Percentiles rank a stretch among this genome's conserved stretches.
Conservation (phyloP, 2,888 invertebrate species). For the Dynastes grantii region DNA sequence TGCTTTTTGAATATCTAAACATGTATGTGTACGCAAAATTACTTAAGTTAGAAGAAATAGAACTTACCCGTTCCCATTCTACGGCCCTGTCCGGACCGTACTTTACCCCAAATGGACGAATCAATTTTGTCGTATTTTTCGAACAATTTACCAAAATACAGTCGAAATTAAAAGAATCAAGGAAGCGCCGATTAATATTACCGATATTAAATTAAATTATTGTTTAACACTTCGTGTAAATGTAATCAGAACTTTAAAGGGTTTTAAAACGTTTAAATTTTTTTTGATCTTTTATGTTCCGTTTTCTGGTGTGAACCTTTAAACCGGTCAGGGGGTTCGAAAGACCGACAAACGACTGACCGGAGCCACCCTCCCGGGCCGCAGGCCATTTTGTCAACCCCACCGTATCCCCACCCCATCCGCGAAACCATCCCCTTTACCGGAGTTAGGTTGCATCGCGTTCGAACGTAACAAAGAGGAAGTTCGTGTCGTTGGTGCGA, state of each 20-base stretch:
- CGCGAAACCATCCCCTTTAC: constrained; percentile 61
- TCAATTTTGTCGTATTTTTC: constrained; percentile 66
- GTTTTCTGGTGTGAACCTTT: too few relatives aligned
- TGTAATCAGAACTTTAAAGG: background rate
- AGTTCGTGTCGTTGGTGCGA: constrained; percentile 12
- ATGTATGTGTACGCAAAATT: too few relatives aligned
- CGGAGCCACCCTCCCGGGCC: constrained; percentile 69
- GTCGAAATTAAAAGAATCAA: background rate
- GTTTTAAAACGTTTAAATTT: background rate
- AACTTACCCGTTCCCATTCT: constrained; percentile 83
- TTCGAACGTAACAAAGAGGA: constrained; percentile 35
- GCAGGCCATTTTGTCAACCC: constrained; percentile 78
- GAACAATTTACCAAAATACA: constrained; percentile 8
- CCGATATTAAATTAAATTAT: too few relatives aligned
- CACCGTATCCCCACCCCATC: constrained; percentile 67
- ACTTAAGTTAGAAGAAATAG: background rate
- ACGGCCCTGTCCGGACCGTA: constrained; percentile 77
- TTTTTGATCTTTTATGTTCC: too few relatives aligned
- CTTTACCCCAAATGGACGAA: constrained; percentile 76
- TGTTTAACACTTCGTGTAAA: too few relatives aligned
- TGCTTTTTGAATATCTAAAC: too few relatives aligned
- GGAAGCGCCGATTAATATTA: background rate
- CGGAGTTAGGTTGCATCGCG: constrained; percentile 38
- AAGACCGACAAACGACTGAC: constrained; percentile 69
- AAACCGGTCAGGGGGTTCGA: constrained; percentile 52